Evolutionary conservation across 1,140 invertebrate genomes (phyloP), one percentile per base, ranked within the genome.

Genomic region (Nymphalis io): DNA sequence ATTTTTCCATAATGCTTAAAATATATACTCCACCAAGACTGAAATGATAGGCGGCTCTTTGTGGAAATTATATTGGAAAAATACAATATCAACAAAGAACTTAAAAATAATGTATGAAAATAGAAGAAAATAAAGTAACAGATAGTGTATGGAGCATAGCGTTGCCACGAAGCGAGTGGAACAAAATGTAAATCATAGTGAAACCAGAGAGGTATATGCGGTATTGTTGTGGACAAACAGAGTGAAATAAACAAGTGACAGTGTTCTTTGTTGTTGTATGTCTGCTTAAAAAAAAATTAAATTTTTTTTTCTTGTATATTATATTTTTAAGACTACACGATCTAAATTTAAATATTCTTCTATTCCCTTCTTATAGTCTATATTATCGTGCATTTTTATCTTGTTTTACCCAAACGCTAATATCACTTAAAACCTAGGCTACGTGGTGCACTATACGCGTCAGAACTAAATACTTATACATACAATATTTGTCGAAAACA

Each of bases 121-220:
- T 64, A 79, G 63, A 72, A 67, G 70, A 72, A 57, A 69, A 68
- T 40, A 75, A 61, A 74, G 65, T 78, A 74, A 55, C 20, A 55
- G 51, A 82, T 48, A 82, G 77, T 83, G 75, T 81, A 67, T 70
- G 73, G 82, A 88, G 85, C 76, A 89, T 85, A 91, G 89, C 88
- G 79, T 87, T 83, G 89, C 89, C 87, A 91, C 84, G 80, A 91
- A 91, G 89, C 89, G 75, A 82, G 79, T 88, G 81, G 79, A 82
- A 85, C 79, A 85, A 81, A 82, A 85, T 74, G 77, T 84, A 79
- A 79, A 79, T 79, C 66, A 83, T 82, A 79, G 74, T 81, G 76
- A 78, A 75, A 63, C 65, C 58, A 63, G 67, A 65, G 67, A 70
- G 70, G 72, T 73, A 65, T 60, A 59, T 70, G 70, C 79, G 71